A percentile compares a stretch with the other conserved stretches of the same genome.
Conservation (phyloP, 2,888 invertebrate species). For the Trachelus tabidus region DNA sequence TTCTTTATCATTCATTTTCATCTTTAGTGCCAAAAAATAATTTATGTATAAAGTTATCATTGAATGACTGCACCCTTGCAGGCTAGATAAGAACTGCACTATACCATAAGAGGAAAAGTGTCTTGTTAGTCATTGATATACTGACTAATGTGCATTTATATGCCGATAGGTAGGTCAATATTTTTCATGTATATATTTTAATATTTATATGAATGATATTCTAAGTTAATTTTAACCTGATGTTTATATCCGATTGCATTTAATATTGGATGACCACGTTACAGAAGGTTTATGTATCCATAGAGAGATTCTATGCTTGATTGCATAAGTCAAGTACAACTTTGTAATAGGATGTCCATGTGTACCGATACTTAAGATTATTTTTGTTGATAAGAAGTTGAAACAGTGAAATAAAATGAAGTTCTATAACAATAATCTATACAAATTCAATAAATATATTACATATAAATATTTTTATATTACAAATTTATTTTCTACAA, state of each 20-base stretch:
- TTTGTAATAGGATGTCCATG: conserved; percentile 23
- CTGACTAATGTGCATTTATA: not conserved
- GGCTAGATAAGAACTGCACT: not conserved
- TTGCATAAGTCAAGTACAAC: conserved; percentile 15
- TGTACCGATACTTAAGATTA: conserved; percentile 12
- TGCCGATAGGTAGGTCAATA: not conserved
- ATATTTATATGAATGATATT: not conserved
- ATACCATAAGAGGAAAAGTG: not conserved
- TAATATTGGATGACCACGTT: conserved; percentile 14
- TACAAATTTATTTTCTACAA: not conserved
- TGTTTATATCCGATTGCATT: conserved; percentile 19
- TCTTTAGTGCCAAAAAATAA: not conserved
- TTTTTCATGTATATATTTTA: not conserved
- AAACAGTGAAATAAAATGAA: not conserved
- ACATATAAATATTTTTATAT: not conserved
- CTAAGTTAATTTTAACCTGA: not conserved
- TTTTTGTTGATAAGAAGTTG: not conserved
- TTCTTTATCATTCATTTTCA: not conserved
- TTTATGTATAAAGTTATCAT: not conserved
- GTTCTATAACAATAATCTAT: not conserved
- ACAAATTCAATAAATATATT: not conserved
- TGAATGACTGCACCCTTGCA: not conserved
- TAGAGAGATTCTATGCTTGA: conserved; percentile 1
- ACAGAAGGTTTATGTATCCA: not conserved
- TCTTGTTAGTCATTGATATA: not conserved